Base-by-base conservation (phyloP, 1,140 invertebrate species). In the Ceratitis capitata region DNA sequence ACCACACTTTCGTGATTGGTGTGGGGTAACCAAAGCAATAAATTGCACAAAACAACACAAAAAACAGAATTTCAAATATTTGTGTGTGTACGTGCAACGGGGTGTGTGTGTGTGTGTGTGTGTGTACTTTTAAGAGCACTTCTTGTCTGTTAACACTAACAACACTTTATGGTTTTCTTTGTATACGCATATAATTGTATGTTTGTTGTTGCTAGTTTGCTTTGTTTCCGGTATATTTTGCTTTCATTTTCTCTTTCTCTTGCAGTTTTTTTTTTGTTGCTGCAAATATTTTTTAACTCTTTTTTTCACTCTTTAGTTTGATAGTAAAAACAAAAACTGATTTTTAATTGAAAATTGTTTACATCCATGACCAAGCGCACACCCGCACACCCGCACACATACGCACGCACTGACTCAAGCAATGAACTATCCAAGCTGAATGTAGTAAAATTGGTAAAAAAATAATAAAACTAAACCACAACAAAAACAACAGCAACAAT, bases 291-390 rank as follows among this genome's bases (percentile, higher is more conserved):
- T n/a, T n/a, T n/a, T n/a, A n/a, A n/a, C n/a, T n/a, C 19, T 26
- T 4, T 23, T 39, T 23, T 39, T 23, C 69, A 16, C 9, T 23
- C 19, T 23, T 23, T 23, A n/a, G 16, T 26, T 47, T 47, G 0
- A 14, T 23, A 32, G 29, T 47, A 26, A 78, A 78, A 45, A 78
- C 69, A 78, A 78, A 78, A 78, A 78, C 45, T 42, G 35, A 78
- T 78, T 78, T 78, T 78, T 78, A 78, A 78, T 78, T 78, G 69
- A 78, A 47, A 78, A 78, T 78, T 78, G 69, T 78, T 78, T 78
- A 19, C 69, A 26, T 14, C n/a, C 39, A 78, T 23, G 69, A 45
- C 69, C 35, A 78, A 78, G 39, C 69, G 26, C 39, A 26, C 69
- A 78, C 16, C 9, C 69, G 45, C 51, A 56, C 19, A 56, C 19